Percentiles rank a stretch among this genome's conserved stretches.
Evolutionary conservation across 2,113 vertebrate genomes (phyloP).

Genomic region (Bettongia penicillata): DNA sequence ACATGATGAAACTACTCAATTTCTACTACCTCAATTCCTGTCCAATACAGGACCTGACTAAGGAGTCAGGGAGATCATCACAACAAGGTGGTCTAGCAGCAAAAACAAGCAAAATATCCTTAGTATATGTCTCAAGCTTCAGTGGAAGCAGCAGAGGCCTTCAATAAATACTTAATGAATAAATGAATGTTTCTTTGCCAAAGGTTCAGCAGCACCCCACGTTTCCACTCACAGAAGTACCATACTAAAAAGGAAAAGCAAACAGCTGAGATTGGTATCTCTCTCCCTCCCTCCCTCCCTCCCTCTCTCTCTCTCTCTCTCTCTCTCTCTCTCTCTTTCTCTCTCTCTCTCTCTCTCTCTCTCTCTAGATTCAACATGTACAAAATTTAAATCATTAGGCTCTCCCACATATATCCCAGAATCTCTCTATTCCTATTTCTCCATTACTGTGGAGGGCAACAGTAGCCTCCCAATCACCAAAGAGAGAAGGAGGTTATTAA

Average conservation of each 20-base stretch:
- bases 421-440: background rate
- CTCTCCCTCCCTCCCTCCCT: too few species aligned
- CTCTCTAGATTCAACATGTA: background rate
- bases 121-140: background rate
- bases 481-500: background rate
- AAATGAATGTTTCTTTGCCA: background rate
- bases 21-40: background rate
- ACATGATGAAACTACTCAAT: background rate
- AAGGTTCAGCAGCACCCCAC: background rate
- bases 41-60: background rate
- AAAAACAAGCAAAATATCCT: background rate
- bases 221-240: background rate
- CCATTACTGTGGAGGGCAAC: background rate
- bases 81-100: background rate
- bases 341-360: background rate
- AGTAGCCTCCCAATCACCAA: background rate
- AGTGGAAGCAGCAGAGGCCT: background rate
- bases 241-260: background rate
- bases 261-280: background rate
- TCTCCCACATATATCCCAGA: background rate
- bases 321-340: background rate
- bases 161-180: background rate
- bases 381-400: background rate
- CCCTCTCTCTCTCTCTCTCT: background rate
- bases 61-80: background rate